Conservation (phyloP, 1,140 invertebrate species). For the Luehdorfia chinensis region DNA sequence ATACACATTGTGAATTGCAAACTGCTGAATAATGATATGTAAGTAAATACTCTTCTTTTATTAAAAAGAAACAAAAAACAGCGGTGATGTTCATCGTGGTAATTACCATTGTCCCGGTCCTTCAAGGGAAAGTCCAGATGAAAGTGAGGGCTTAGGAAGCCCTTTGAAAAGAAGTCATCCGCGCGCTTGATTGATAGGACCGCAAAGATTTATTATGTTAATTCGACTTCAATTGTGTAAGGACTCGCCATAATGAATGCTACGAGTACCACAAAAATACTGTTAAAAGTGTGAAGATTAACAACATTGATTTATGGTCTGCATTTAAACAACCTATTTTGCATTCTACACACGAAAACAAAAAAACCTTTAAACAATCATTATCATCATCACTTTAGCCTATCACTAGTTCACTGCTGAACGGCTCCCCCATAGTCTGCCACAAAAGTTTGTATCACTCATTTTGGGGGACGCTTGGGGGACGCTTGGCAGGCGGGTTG, state of each 20-base stretch:
- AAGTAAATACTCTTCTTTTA: too few relatives aligned
- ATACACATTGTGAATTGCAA: too few relatives aligned
- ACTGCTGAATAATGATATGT: too few relatives aligned
- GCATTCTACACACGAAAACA: too few relatives aligned
- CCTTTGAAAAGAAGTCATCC: slow-evolving; percentile 42
- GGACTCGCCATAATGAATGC: slow-evolving; percentile 11
- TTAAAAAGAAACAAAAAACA: slow-evolving; percentile 4
- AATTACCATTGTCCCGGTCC: slow-evolving; percentile 28
- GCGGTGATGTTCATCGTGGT: slow-evolving; percentile 5
- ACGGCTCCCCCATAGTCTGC: too few relatives aligned
- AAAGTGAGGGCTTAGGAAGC: slow-evolving; percentile 53
- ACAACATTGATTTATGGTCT: slow-evolving; percentile 10
- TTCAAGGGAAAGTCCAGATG: slow-evolving; percentile 30
- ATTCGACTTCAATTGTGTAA: slow-evolving; percentile 28
- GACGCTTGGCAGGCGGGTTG: too few relatives aligned
- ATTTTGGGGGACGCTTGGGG: too few relatives aligned
- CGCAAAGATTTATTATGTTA: slow-evolving; percentile 50
- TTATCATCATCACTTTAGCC: too few relatives aligned
- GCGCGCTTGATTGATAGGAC: slow-evolving; percentile 41
- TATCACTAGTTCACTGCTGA: too few relatives aligned
- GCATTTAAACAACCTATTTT: too few relatives aligned
- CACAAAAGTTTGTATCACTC: too few relatives aligned
- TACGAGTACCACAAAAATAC: slow-evolving; percentile 11
- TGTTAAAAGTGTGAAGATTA: slow-evolving; percentile 10
- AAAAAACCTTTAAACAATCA: too few relatives aligned